Conservation (phyloP, 2,888 invertebrate species). For the Drosophila anceps region DNA sequence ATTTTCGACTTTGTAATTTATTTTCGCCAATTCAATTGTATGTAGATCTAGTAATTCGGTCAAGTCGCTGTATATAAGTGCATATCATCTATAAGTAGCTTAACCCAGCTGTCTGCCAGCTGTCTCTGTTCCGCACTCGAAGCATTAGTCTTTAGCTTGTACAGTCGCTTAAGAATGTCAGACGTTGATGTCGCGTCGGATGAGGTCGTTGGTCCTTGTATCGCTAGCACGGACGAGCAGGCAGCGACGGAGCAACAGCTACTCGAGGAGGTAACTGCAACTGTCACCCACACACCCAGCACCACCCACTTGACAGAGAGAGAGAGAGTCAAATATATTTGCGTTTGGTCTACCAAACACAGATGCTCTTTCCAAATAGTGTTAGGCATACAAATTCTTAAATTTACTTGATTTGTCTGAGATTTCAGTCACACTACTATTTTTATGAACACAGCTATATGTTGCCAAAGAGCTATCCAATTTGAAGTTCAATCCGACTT, state of each 20-base stretch:
- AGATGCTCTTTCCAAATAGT: slow-evolving; percentile 22
- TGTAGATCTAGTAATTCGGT: slow-evolving; percentile 13
- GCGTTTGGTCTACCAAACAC: slow-evolving; percentile 32
- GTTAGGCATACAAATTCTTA: background rate
- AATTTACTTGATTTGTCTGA: too few relatives aligned
- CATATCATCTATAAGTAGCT: slow-evolving; percentile 31
- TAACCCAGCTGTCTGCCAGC: slow-evolving; percentile 21
- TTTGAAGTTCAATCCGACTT: background rate
- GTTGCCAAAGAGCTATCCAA: too few relatives aligned
- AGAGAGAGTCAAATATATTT: slow-evolving; percentile 7
- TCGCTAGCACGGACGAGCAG: slow-evolving; percentile 46
- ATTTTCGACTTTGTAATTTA: slow-evolving; percentile 10
- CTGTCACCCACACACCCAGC: slow-evolving; percentile 19
- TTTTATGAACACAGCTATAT: too few relatives aligned
- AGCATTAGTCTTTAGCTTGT: slow-evolving; percentile 30
- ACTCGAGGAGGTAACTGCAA: slow-evolving; percentile 62
- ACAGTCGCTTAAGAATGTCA: slow-evolving; percentile 38
- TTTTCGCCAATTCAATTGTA: slow-evolving; percentile 10
- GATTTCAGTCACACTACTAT: too few relatives aligned
- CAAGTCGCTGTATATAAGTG: slow-evolving; percentile 23
- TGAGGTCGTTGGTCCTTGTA: slow-evolving; percentile 20
- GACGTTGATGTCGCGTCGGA: slow-evolving; percentile 33
- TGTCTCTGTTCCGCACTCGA: slow-evolving; percentile 46
- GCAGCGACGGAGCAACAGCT: slow-evolving; percentile 50
- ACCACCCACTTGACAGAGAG: background rate